phyloP scores from a whole-genome alignment of 2,888 invertebrate species.

The Euclidia mi region DNA sequence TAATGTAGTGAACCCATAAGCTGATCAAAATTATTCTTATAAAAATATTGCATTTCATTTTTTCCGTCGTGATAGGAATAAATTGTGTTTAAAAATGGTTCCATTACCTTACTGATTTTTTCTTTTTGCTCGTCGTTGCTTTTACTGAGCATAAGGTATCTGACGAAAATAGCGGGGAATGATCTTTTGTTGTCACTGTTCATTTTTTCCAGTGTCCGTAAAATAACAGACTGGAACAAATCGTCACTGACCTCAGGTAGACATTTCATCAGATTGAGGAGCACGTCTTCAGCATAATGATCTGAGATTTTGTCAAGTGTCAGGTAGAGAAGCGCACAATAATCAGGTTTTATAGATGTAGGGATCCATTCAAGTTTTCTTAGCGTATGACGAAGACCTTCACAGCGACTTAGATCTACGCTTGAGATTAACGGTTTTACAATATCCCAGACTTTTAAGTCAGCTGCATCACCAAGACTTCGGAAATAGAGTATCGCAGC shows the following conservation, averaged over 20 bases:
- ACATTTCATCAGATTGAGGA: constrained; percentile 55
- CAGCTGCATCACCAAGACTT: constrained; percentile 33
- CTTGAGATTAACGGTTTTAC: constrained; percentile 58
- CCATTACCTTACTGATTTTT: constrained; percentile 55
- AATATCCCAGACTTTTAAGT: constrained; percentile 61
- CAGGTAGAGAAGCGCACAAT: constrained; percentile 58
- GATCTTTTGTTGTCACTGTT: constrained; percentile 33
- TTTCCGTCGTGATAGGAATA: constrained; percentile 14
- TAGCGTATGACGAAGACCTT: constrained; percentile 21
- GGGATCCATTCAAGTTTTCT: constrained; percentile 53
- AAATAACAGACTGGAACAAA: constrained; percentile 48
- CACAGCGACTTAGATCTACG: constrained; percentile 43
- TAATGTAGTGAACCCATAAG: constrained; percentile 61
- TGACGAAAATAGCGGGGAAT: constrained; percentile 61
- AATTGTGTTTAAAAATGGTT: constrained; percentile 58
- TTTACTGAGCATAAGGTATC: constrained; percentile 63
- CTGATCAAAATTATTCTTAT: constrained; percentile 34
- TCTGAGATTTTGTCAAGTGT: constrained; percentile 39
- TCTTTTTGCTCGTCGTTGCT: constrained; percentile 53
- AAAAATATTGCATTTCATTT: neutral
- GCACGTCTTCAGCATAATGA: constrained; percentile 38
- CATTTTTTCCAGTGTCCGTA: constrained; percentile 38
- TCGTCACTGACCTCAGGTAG: constrained; percentile 53
- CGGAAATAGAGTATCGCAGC: constrained; percentile 55
- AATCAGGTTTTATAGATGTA: constrained; percentile 59